These are phyloP conservation scores for Idaea dimidiata DNA, from an alignment of 2,888 invertebrate species.

Conservation along the genomic window DNA sequence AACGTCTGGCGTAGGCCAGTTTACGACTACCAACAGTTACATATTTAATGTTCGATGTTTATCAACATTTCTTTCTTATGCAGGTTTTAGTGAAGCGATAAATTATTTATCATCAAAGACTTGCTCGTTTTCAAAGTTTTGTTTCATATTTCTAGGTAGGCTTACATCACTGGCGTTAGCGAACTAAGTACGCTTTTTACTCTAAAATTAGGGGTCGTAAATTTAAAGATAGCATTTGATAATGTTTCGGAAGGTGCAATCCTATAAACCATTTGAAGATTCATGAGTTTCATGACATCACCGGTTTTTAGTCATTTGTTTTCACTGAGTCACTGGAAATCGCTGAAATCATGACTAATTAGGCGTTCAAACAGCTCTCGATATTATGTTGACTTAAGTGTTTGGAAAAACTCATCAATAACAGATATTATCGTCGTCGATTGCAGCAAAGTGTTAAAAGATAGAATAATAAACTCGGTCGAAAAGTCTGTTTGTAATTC, in stretches of 20 bases:
- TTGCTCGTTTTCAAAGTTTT: conserved; percentile 76
- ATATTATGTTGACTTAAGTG: conserved; percentile 21
- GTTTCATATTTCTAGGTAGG: conserved; percentile 61
- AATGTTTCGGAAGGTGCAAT: conserved; percentile 47
- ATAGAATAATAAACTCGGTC: conserved; percentile 23
- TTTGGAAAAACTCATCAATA: conserved; percentile 20
- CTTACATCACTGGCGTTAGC: conserved; percentile 62
- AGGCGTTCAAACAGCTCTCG: conserved; percentile 24
- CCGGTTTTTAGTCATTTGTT: conserved; percentile 41
- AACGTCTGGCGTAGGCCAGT: conserved; percentile 73
- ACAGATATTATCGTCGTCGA: conserved; percentile 18
- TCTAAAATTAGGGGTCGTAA: conserved; percentile 31
- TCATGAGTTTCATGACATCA: conserved; percentile 62
- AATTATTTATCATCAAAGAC: conserved; percentile 80
- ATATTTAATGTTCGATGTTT: conserved; percentile 80
- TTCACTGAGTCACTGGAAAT: conserved; percentile 63
- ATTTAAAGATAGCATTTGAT: conserved; percentile 51
- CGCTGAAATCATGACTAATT: conserved; percentile 52
- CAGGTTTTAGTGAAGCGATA: conserved; percentile 76
- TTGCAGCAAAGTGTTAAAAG: conserved; percentile 8
- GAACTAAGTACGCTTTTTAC: conserved; percentile 50
- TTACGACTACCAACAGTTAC: conserved; percentile 80
- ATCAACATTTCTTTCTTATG: conserved; percentile 81
- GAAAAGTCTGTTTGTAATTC: conserved; percentile 35
- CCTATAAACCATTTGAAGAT: conserved; percentile 38